Evolutionary conservation across 2,888 invertebrate species (phyloP), one percentile per base, ranked within the genome.

Genomic region (Choreutis nemorana): DNA sequence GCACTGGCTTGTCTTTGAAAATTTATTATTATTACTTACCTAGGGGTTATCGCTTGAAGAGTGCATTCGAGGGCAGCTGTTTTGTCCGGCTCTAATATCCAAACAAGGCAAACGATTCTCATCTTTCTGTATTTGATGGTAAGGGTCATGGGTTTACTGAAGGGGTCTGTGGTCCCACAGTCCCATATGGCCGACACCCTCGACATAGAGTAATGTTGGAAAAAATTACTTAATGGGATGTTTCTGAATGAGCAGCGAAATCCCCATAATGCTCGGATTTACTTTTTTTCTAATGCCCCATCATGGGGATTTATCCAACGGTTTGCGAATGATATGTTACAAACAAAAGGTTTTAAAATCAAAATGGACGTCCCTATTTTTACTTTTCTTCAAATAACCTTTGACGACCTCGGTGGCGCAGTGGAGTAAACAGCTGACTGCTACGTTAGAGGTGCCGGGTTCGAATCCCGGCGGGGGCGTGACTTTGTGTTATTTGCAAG

Each of bases 151-250:
- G 32, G 25, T 10, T 14, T 23, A 14, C 26, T 30, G 20, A 30
- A 23, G 24, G 8, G 8, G 27, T 25, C 45, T 55, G 34, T 39
- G 33, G 39, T 71, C 72, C 70, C 72, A 62, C 50, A 58, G 62
- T 63, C 61, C 55, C 75, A 70, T 72, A 65, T 72, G 73, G 61
- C 62, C 49, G 50, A 67, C 61, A 68, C 75, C 75, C 73, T 65
- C 65, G 55, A 58, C 64, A 66, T 73, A 68, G 70, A 60, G 62
- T 66, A 71, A 65, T 52, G 59, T 55, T 48, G 60, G 63, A 72
- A 77, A 75, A 75, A 75, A 73, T 56, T 70, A 67, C 64, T 72
- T 72, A 73, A 77, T 77, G 62, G 68, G 65, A 71, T 73, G 70
- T 72, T 71, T 72, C 71, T 72, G 66, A 62, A 52, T 61, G 70